These are phyloP conservation scores for Clivina fossor DNA, from an alignment of 2,888 invertebrate genomes.

Conservation along the genomic window DNA sequence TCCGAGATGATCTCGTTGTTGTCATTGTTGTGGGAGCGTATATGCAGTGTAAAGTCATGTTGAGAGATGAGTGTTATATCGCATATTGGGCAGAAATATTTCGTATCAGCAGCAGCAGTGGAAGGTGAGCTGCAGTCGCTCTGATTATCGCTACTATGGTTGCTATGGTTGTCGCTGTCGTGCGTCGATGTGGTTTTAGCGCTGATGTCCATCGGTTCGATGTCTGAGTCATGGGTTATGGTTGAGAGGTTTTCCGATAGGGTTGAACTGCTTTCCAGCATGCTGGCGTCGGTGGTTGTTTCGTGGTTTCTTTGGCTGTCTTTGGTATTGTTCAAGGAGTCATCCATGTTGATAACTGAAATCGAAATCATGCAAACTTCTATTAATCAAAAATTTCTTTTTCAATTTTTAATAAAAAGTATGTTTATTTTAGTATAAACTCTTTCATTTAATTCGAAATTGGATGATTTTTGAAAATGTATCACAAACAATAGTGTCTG, in stretches of 20 bases:
- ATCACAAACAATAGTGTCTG: too few relatives aligned
- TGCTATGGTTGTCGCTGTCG: conserved; percentile 61
- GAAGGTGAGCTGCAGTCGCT: conserved; percentile 58
- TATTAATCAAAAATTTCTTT: too few relatives aligned
- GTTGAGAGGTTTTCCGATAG: conserved; percentile 19
- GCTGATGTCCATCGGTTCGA: conserved; percentile 32
- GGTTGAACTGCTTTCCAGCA: conserved; percentile 25
- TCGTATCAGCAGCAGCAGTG: conserved; percentile 42
- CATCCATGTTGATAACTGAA: conserved; percentile 30
- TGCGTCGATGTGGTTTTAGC: conserved; percentile 42
- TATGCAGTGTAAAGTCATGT: conserved; percentile 70
- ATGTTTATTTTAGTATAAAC: too few relatives aligned
- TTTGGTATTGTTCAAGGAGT: conserved; percentile 30
- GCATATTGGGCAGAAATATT: conserved; percentile 67
- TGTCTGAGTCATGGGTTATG: conserved; percentile 17
- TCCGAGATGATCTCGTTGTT: conserved; percentile 52
- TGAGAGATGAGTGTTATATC: conserved; percentile 62
- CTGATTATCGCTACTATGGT: conserved; percentile 60
- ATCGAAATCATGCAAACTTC: too few relatives aligned
- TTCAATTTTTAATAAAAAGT: background rate
- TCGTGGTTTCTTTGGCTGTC: conserved; percentile 30
- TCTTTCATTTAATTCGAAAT: too few relatives aligned
- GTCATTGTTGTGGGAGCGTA: conserved; percentile 65
- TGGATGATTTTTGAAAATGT: too few relatives aligned
- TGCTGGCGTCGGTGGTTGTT: conserved; percentile 22